Base-by-base conservation (phyloP, 2,797 vertebrate genomes). In the Delichon dasypus region DNA sequence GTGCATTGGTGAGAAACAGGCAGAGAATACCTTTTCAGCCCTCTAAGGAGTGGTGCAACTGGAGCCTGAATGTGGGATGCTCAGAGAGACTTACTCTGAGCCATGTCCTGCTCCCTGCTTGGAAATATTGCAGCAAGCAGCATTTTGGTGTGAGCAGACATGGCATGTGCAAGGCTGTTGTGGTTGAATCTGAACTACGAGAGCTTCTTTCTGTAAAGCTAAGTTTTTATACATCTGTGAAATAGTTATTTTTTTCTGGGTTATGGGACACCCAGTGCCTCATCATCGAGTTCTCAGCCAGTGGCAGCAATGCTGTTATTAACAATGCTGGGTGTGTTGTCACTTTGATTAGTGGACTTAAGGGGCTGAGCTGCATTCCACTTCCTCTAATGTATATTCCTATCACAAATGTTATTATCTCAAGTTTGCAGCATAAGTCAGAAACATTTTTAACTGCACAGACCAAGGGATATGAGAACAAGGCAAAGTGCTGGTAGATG, bases 281-380 rank as follows among this genome's bases (percentile, higher is more conserved):
- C 5, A 1, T 54, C 45, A 57, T 27, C 0, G 0, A 4, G 6
- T 26, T 82, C 54, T 60, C 47, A 53, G n/a, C 22, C 45, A 30
- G 50, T 7, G 15, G 19, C 38, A 50, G 32, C 3, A 55, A 25
- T 90, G 44, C 15, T 21, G 11, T 38, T 38, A 38, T 38, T 38
- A 38, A 38, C 38, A 38, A 12, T 38, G 38, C 38, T 38, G 16
- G 7, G 13, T 30, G 32, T 34, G 38, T 17, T 73, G 40, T 30
- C 27, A 16, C 47, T 79, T 76, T 74, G 54, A 70, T 47, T 76
- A 58, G 51, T 14, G 32, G 40, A 44, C 60, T 79, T 76, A 26
- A 75, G 44, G 7, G 8, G 5, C 30, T 86, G 54, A 57, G 29
- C 58, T 66, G 40, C 29, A 48, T 88, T 87, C 30, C 13, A 17